Percentiles rank a stretch among this genome's conserved stretches.
phyloP scores from a whole-genome alignment of 2,113 vertebrate species.

The Hippocampus mohnikei region DNA sequence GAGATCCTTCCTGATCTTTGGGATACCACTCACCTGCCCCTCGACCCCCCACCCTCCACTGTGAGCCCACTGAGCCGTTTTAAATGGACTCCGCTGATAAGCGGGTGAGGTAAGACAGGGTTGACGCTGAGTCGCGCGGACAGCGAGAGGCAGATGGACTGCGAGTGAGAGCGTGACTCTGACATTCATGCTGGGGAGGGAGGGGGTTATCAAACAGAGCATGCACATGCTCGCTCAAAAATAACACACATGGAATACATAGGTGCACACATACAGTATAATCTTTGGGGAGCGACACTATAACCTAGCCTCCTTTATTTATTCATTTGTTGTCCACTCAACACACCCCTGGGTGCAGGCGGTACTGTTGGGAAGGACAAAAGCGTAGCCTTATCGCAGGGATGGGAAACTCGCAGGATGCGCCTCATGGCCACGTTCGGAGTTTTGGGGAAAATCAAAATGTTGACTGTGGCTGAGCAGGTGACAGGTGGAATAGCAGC shows the following conservation, averaged over 20 bases:
- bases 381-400: no score
- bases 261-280: not conserved
- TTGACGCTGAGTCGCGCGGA: constrained; percentile 39
- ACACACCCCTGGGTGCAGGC: no score
- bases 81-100: constrained; percentile 44
- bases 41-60: not conserved
- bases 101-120: constrained; percentile 12
- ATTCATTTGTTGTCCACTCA: no score
- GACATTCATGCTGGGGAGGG: constrained; percentile 59
- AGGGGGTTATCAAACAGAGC: constrained; percentile 60
- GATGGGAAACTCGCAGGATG: no score
- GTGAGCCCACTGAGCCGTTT: constrained; percentile 16
- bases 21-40: not conserved
- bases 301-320: no score
- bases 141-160: constrained; percentile 42
- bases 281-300: not conserved
- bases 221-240: not conserved
- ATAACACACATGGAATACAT: not conserved
- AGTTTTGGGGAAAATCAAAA: no score
- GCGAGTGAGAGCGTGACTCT: constrained; percentile 44
- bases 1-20: constrained; percentile 20
- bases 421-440: no score
- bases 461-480: no score
- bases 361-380: no score
- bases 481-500: no score